Conservation (phyloP, 2,113 vertebrate species). For the Pholis gunnellus region DNA sequence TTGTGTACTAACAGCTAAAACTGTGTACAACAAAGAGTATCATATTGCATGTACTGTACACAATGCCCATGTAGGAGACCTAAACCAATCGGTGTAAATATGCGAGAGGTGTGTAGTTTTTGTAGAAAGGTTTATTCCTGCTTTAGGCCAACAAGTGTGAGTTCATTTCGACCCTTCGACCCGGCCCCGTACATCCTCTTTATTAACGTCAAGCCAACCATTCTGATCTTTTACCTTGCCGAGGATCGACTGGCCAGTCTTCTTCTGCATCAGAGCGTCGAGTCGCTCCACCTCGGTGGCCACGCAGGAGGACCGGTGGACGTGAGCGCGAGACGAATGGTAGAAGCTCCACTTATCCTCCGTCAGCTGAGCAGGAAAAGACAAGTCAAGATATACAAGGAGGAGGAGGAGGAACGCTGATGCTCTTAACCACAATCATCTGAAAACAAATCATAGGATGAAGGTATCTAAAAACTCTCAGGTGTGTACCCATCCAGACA, state of each 20-base stretch:
- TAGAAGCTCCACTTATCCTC: conserved; percentile 95
- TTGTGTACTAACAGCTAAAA: too few species aligned
- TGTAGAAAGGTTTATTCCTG: background rate
- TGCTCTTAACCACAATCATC: background rate
- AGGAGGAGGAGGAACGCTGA: background rate
- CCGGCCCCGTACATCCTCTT: background rate
- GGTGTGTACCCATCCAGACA: conserved; percentile 40
- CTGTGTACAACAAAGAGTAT: too few species aligned
- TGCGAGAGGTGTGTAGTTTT: background rate
- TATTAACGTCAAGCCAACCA: background rate
- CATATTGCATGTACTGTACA: background rate
- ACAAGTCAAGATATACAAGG: background rate
- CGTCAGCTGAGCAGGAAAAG: conserved; percentile 81
- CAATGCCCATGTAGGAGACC: background rate
- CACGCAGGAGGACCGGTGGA: conserved; percentile 92
- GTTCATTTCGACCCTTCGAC: background rate
- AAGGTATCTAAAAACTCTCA: conserved; percentile 16
- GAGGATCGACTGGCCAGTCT: conserved; percentile 94
- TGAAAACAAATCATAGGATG: background rate
- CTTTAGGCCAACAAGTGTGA: background rate
- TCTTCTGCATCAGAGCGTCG: conserved; percentile 88
- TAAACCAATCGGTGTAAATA: background rate
- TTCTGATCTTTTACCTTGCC: conserved; percentile 88
- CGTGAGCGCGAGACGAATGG: conserved; percentile 90
- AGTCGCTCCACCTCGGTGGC: conserved; percentile 94